Base-by-base conservation (phyloP, 92 coral and sea anemone species). In the Porites rus region DNA sequence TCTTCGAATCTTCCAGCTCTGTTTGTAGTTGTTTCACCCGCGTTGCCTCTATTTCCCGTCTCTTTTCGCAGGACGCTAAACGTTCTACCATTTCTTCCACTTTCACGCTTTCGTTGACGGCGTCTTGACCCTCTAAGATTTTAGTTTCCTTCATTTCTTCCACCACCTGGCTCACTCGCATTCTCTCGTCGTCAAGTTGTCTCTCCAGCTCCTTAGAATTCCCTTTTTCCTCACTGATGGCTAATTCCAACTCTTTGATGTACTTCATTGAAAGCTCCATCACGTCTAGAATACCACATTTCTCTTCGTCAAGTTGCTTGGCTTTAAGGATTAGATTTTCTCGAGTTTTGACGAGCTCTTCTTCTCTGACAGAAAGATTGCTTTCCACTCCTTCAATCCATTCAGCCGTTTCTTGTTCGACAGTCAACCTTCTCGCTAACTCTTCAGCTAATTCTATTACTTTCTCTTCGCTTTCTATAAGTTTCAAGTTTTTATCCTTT, bases 391-490 rank as follows among this genome's bases (percentile, higher is more conserved):
- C 93, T 77, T 92, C 94, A 58, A 92, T 91, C 94, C 96, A 92
- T 53, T 88, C 89, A 16, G 95, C 91, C 53, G 95, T 85, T 56
- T 93, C 94, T 76, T 93, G 88, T 68, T 97, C 98, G 13, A 92
- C 86, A 12, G 93, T 84, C 13, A 93, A 72, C 67, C 98, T 86
- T 18, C 90, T 85, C 59, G 96, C 92, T 62, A 97, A 87, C 82
- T 97, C 99, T 62, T 97, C 97, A 6, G 97, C 97, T 14, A 97
- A 87, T 60, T 91, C 94, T 2, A 97, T 74, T n/a, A 97, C 98
- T 52, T 95, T 92, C 69, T 90, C 83, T 58, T 97, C 97, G 62
- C 98, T 97, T 16, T 72, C 80, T 52, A 82, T 81, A 10, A 93
- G 92, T 62, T 88, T 85, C 16, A 80, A 69, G 80, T 82, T 87